Percentiles rank a stretch among this genome's conserved stretches.
These are phyloP conservation scores for Sinocyclocheilus rhinocerous DNA, from an alignment of 2,113 vertebrate genomes.

Conservation along the genomic window DNA sequence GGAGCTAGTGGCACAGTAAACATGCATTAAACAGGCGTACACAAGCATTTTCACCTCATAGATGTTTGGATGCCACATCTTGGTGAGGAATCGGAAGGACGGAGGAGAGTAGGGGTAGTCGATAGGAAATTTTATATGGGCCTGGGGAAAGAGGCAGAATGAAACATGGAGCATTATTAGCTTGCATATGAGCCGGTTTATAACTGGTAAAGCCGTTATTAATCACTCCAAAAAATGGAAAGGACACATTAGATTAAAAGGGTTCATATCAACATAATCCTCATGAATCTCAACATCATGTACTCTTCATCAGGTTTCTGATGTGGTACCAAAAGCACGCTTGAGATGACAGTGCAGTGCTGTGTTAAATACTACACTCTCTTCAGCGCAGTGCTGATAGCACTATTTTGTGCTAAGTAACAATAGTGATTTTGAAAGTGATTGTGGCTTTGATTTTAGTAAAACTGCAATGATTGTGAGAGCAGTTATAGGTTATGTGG, in stretches of 20 bases:
- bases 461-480: background rate
- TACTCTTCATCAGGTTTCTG: slow-evolving; percentile 26
- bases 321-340: background rate
- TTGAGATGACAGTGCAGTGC: background rate
- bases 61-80: slow-evolving; percentile 99
- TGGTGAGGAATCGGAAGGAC: slow-evolving; percentile 97
- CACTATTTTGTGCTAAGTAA: background rate
- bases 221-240: background rate
- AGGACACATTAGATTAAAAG: slow-evolving; percentile 29
- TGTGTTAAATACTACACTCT: slow-evolving; percentile 2
- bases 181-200: background rate
- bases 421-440: background rate
- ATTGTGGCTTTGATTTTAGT: background rate
- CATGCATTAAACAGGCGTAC: background rate
- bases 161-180: background rate
- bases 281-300: background rate
- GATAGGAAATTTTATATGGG: slow-evolving; percentile 90
- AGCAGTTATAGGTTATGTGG: background rate
- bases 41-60: slow-evolving; percentile 85
- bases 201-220: background rate
- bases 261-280: background rate
- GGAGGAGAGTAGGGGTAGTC: slow-evolving; percentile 86
- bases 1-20: background rate
- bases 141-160: slow-evolving; percentile 70
- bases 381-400: background rate